A percentile compares a stretch with the other conserved stretches of the same genome.
Evolutionary conservation across 2,113 vertebrate species (phyloP).

Genomic region (Microtus montanus): DNA sequence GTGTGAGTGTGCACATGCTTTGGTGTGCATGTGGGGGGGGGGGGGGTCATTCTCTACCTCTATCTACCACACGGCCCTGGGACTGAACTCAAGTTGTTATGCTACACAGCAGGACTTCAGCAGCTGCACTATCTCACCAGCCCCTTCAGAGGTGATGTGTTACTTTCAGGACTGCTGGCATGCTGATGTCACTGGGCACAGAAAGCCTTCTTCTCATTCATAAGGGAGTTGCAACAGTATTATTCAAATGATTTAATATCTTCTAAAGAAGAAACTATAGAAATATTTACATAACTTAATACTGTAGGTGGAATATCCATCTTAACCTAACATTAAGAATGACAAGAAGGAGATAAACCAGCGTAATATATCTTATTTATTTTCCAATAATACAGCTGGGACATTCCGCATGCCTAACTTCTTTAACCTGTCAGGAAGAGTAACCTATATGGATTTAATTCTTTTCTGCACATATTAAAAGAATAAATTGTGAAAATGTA

Average conservation of each 20-base stretch:
- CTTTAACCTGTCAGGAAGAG: conserved; percentile 57
- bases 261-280: conserved; percentile 39
- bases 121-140: no score
- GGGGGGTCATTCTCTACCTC: background rate
- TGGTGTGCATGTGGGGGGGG: no score
- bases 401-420: conserved; percentile 12
- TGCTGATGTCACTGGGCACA: background rate
- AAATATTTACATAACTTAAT: conserved; percentile 59
- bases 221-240: conserved; percentile 36
- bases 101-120: background rate
- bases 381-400: conserved; percentile 42
- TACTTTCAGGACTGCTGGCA: background rate
- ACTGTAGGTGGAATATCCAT: conserved; percentile 22
- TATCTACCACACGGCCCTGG: background rate
- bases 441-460: conserved; percentile 42
- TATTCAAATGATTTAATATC: conserved; percentile 67
- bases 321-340: conserved; percentile 47
- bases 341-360: conserved; percentile 54
- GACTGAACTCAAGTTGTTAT: background rate
- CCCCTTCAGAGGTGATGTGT: background rate
- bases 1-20: no score
- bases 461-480: conserved; percentile 23
- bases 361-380: conserved; percentile 42
- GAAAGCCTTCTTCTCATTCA: background rate
- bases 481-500: conserved; percentile 56